These are phyloP conservation scores for Stichodactyla mertensii DNA, from an alignment of 64 coral and sea anemone genomes.

Conservation along the genomic window DNA sequence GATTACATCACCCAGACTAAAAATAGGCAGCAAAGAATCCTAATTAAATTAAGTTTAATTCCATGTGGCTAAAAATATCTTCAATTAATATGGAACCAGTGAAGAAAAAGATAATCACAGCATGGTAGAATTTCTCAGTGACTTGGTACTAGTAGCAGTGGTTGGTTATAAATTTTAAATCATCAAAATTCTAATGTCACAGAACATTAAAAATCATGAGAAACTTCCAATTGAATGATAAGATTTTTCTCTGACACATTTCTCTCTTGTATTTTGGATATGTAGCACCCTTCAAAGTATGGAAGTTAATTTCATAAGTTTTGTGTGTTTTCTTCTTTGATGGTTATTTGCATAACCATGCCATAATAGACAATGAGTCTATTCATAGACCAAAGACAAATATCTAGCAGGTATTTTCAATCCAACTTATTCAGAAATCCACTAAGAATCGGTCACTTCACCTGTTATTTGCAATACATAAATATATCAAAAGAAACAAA, in stretches of 20 bases:
- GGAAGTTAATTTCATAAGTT: background rate
- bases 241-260: background rate
- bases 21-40: background rate
- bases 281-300: background rate
- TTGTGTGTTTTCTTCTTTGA: background rate
- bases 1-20: background rate
- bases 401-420: background rate
- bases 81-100: background rate
- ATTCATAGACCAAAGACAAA: background rate
- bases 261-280: background rate
- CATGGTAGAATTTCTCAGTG: conserved; percentile 4
- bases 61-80: background rate
- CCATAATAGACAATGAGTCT: background rate
- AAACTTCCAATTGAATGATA: background rate
- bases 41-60: background rate
- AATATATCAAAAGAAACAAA: background rate
- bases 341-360: background rate
- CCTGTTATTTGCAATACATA: background rate
- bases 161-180: conserved; percentile 10
- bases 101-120: background rate
- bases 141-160: background rate
- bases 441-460: background rate
- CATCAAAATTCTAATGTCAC: background rate
- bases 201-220: background rate
- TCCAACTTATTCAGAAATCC: background rate